phyloP scores from a whole-genome alignment of 2,888 invertebrate genomes.

The Onchidella celtica region DNA sequence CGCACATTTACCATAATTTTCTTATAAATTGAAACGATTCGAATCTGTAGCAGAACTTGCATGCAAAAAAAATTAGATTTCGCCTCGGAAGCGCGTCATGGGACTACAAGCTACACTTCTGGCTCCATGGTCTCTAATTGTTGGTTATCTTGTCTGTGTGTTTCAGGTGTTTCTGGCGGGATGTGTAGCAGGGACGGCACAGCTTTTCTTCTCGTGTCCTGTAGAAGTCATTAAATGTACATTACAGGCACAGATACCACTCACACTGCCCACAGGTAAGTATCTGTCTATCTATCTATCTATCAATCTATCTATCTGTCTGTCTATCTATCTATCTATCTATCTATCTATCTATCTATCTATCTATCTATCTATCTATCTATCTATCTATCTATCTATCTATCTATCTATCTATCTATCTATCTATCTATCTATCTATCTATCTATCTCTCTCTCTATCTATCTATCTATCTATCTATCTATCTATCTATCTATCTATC shows the following conservation, averaged over 20 bases:
- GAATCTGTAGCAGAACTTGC: too few species aligned
- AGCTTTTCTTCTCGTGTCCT: constrained; percentile 91
- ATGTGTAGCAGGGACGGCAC: constrained; percentile 89
- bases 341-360: neutral
- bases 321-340: too few species aligned
- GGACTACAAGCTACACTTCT: neutral
- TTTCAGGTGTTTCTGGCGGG: constrained; percentile 84
- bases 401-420: neutral
- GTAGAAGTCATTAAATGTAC: constrained; percentile 95
- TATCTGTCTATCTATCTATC: neutral
- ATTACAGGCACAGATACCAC: constrained; percentile 85
- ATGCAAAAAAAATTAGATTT: too few species aligned
- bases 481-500: too few species aligned
- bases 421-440: too few species aligned
- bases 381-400: neutral
- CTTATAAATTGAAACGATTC: too few species aligned
- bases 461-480: too few species aligned
- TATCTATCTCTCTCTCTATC: too few species aligned
- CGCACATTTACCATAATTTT: too few species aligned
- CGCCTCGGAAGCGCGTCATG: neutral
- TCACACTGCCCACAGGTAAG: constrained; percentile 18
- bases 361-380: neutral
- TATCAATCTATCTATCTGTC: neutral
- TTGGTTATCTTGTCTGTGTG: neutral
- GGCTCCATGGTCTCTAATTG: neutral